Conservation (phyloP, 2,888 invertebrate species). For the Hydroisotoma schaefferi region DNA sequence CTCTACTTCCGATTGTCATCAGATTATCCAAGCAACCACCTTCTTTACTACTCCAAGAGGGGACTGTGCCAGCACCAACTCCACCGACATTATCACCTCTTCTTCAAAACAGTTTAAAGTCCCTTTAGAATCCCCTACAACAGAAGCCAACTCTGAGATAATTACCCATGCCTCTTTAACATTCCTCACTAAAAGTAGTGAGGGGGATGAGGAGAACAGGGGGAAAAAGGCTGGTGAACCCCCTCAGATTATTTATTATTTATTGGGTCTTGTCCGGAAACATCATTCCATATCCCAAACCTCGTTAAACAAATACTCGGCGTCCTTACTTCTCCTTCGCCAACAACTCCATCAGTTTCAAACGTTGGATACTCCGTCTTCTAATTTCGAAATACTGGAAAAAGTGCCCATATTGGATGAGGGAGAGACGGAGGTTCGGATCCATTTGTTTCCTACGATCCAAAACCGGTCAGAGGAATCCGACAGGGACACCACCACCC, state of each 20-base stretch:
- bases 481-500: conserved; percentile 25
- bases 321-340: background rate
- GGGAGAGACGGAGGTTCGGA: conserved; percentile 24
- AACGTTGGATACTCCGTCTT: background rate
- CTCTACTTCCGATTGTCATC: no score
- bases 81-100: no score
- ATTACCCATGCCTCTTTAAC: conserved; percentile 13
- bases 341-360: background rate
- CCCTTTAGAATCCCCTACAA: no score
- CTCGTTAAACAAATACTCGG: background rate
- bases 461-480: conserved; percentile 23
- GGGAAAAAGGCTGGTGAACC: background rate
- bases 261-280: background rate
- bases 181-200: background rate
- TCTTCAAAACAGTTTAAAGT: no score
- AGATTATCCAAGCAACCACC: no score
- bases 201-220: conserved; percentile 7
- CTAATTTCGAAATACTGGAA: conserved; percentile 22
- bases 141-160: background rate
- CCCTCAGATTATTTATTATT: conserved; percentile 6
- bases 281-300: background rate
- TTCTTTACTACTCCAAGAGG: no score
- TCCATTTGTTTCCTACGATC: conserved; percentile 33
- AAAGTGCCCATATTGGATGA: conserved; percentile 15
- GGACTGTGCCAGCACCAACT: no score